These are phyloP conservation scores for Epinephelus coioides DNA, from an alignment of 2,797 vertebrate species.

Conservation along the genomic window DNA sequence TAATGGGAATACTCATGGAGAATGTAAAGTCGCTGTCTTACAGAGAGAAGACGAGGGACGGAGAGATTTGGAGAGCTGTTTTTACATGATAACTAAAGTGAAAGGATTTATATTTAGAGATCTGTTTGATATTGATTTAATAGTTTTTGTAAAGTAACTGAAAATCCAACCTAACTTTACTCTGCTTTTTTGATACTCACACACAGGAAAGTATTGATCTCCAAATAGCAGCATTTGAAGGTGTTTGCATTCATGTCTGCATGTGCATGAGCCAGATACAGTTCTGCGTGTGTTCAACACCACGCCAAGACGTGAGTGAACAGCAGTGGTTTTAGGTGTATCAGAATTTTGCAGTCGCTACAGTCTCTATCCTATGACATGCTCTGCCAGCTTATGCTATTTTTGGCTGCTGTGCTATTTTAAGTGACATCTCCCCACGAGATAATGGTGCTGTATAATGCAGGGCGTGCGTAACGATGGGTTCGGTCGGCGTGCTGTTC, in stretches of 20 bases:
- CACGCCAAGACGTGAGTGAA: slow-evolving; percentile 10
- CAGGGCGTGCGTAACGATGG: not conserved
- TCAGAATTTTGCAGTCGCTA: slow-evolving; percentile 35
- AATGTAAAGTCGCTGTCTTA: slow-evolving; percentile 44
- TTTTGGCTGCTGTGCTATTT: slow-evolving; percentile 57
- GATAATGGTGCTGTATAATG: slow-evolving; percentile 63
- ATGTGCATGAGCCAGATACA: slow-evolving; percentile 1
- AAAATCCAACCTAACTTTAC: slow-evolving; percentile 6
- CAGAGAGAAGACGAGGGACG: slow-evolving; percentile 5
- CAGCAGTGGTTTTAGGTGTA: slow-evolving; percentile 37
- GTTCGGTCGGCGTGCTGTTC: slow-evolving; percentile 33
- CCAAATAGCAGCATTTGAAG: slow-evolving; percentile 19
- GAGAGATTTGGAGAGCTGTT: slow-evolving; percentile 20
- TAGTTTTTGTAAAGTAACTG: slow-evolving; percentile 8
- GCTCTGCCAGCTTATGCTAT: slow-evolving; percentile 55
- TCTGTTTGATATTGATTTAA: not conserved
- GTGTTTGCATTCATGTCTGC: slow-evolving; percentile 7
- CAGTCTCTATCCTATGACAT: slow-evolving; percentile 35
- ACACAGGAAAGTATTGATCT: not conserved
- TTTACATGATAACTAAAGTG: not conserved
- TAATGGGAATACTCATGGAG: slow-evolving; percentile 61
- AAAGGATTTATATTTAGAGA: not conserved
- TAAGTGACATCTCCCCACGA: slow-evolving; percentile 54
- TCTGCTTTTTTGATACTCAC: slow-evolving; percentile 27
- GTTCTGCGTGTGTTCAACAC: not conserved